phyloP scores from a whole-genome alignment of 2,888 invertebrate genomes.

The Furcula furcula region DNA sequence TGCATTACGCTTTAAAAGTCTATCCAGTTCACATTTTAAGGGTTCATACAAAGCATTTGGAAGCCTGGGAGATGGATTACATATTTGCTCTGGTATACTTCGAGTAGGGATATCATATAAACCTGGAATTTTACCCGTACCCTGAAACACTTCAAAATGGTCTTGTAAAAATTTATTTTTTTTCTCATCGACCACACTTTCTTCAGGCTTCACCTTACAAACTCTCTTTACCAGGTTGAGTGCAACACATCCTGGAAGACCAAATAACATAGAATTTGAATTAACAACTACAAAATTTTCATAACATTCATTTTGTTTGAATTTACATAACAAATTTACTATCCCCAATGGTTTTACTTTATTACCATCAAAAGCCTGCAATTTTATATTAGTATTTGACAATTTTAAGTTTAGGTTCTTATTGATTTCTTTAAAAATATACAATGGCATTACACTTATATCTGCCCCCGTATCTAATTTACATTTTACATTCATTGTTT shows the following conservation, averaged over 20 bases:
- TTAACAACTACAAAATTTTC: constrained; percentile 13
- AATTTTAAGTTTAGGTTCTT: not conserved
- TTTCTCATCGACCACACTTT: too few species aligned
- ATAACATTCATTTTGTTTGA: constrained; percentile 7
- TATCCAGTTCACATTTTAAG: constrained; percentile 1
- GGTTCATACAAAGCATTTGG: not conserved
- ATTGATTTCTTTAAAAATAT: not conserved
- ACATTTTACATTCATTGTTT: constrained; percentile 4
- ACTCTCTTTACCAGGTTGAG: constrained; percentile 9
- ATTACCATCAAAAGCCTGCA: constrained; percentile 1
- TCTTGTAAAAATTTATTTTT: constrained; percentile 1
- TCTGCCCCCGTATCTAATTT: constrained; percentile 15
- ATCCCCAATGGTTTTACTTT: constrained; percentile 3
- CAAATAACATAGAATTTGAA: constrained; percentile 9
- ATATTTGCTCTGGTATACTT: constrained; percentile 1
- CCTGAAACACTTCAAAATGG: constrained; percentile 1
- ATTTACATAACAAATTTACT: constrained; percentile 8
- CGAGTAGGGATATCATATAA: constrained; percentile 1
- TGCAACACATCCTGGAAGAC: constrained; percentile 9
- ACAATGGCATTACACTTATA: constrained; percentile 12
- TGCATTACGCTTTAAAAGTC: not conserved
- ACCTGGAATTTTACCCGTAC: not conserved
- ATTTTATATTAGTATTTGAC: not conserved
- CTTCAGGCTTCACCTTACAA: too few species aligned
- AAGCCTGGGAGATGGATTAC: not conserved